A percentile compares a stretch with the other conserved stretches of the same genome.
These are phyloP conservation scores for Hypsopygia costalis DNA, from an alignment of 2,888 invertebrate species.

Conservation along the genomic window DNA sequence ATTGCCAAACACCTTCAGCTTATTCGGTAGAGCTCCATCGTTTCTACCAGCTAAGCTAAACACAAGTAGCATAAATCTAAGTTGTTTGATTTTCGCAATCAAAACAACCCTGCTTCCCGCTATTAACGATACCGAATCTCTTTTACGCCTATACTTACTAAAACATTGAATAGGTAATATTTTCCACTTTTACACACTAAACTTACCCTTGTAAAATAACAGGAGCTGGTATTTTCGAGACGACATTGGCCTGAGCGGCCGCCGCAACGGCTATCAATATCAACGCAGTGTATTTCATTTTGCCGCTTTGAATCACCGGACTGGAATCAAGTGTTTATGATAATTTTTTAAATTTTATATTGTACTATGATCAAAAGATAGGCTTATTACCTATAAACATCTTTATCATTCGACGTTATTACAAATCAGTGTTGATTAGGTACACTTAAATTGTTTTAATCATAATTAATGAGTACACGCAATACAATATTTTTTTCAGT, in stretches of 20 bases:
- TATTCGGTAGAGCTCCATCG: no score
- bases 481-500: no score
- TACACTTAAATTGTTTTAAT: conserved; percentile 31
- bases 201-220: conserved; percentile 14
- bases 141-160: not conserved
- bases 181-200: no score
- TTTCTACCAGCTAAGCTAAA: no score
- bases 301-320: conserved; percentile 19
- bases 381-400: conserved; percentile 23
- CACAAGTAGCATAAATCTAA: no score
- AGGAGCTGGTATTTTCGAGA: conserved; percentile 25
- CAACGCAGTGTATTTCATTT: conserved; percentile 45
- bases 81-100: no score
- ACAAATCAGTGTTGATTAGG: conserved; percentile 45
- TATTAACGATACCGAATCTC: no score
- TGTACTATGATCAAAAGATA: conserved; percentile 30
- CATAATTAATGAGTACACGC: conserved; percentile 37
- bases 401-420: conserved; percentile 29
- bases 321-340: conserved; percentile 22
- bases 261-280: conserved; percentile 41
- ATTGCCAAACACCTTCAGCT: no score
- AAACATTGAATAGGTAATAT: no score
- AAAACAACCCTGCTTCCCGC: no score
- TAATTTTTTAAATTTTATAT: conserved; percentile 34
- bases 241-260: conserved; percentile 43